Evolutionary conservation across 2,113 vertebrate genomes (phyloP), one percentile per base, ranked within the genome.

Genomic region (Micronycteris hirsuta): DNA sequence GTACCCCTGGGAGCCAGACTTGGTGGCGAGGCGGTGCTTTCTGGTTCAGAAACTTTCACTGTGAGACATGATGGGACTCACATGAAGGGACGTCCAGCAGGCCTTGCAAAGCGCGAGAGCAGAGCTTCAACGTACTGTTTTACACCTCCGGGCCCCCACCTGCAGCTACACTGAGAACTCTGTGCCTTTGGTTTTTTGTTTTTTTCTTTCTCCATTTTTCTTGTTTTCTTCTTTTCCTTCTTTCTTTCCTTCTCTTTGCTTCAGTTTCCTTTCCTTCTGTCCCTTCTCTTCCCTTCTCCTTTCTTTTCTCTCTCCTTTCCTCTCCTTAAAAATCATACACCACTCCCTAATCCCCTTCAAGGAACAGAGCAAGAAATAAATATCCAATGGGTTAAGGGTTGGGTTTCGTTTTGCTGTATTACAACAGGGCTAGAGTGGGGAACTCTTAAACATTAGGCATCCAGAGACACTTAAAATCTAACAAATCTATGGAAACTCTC

Each of bases 91-190:
- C 8, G 19, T 4, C 54, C 77, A 28, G n/a, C 0, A 22, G 73
- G 54, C 58, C 70, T 1, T 0, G 4, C 5, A 14, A 36, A 33
- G n/a, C 5, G 1, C 17, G 47, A 33, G 4, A 83, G 36, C 1
- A 20, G 3, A 5, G 7, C 56, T 87, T 45, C 43, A 1, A 16
- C 7, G 0, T 3, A 16, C 20, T 11, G 19, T 15, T 52, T n/a
- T 1, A 54, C 31, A 49, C 5, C 5, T 1, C 58, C 2, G 12
- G 15, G 16, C 45, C 19, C 13, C 22, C 28, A 20, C 4, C 4
- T 0, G 15, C 73, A 14, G 1, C 43, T 43, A 8, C n/a, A 26
- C 4, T 31, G 43, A 47, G 58, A 47, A 52, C 22, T 81, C 71
- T 31, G 3, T 4, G 10, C 38, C 38, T 52, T 43, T 33, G 38